Percentiles rank a stretch among this genome's conserved stretches.
Evolutionary conservation across 2,113 vertebrate species (phyloP).

Genomic region (Asarcornis scutulata): DNA sequence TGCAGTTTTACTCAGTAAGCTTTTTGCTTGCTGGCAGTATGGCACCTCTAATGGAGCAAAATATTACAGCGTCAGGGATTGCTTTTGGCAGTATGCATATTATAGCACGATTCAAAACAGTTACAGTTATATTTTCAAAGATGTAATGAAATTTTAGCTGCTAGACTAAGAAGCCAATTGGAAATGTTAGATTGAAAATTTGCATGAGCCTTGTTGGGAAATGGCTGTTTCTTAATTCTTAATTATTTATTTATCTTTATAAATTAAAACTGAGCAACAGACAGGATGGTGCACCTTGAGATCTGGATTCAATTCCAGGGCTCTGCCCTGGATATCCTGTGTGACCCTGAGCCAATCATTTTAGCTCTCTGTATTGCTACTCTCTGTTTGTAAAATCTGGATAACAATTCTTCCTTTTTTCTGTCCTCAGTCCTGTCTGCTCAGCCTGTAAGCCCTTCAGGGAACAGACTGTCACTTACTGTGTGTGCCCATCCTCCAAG

Average conservation of each 20-base stretch:
- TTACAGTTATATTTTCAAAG: constrained; percentile 18
- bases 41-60: not conserved
- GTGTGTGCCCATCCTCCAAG: not conserved
- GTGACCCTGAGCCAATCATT: not conserved
- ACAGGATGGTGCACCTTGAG: not conserved
- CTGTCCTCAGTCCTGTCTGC: not conserved
- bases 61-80: not conserved
- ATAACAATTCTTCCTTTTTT: constrained; percentile 19
- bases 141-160: constrained; percentile 16
- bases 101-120: constrained; percentile 20
- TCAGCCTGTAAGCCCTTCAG: not conserved
- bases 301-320: not conserved
- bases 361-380: not conserved
- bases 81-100: constrained; percentile 3
- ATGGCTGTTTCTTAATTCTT: not conserved
- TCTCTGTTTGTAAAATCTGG: not conserved
- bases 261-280: not conserved
- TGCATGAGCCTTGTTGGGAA: not conserved
- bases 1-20: constrained; percentile 2
- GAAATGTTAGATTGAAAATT: not conserved
- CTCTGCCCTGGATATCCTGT: not conserved
- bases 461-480: not conserved
- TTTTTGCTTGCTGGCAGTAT: not conserved
- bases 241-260: not conserved
- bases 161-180: not conserved